Conservation (phyloP, 2,797 vertebrate genomes). For the Cossypha heuglini region DNA sequence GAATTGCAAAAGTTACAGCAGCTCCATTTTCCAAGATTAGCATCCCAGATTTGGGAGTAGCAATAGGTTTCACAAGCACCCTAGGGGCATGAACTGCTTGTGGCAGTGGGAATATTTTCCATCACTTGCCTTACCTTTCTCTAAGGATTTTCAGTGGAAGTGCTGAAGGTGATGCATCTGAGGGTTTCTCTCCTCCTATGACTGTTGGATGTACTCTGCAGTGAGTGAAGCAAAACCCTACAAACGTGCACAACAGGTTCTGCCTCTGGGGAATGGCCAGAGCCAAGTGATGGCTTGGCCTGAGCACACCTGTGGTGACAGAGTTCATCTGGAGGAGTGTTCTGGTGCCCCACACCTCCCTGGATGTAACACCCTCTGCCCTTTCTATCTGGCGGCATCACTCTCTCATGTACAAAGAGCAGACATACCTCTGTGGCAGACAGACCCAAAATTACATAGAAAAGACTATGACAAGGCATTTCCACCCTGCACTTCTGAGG, state of each 20-base stretch:
- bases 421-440: not conserved
- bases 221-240: not conserved
- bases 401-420: not conserved
- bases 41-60: not conserved
- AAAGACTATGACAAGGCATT: not conserved
- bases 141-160: not conserved
- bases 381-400: not conserved
- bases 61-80: not conserved
- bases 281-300: not conserved
- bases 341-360: not conserved
- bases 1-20: not conserved
- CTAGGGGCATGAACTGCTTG: not conserved
- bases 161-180: not conserved
- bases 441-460: not conserved
- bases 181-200: not conserved
- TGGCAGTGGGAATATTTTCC: not conserved
- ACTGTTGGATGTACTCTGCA: rapidly evolving
- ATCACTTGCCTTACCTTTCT: not conserved
- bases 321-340: not conserved
- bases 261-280: not conserved
- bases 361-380: not conserved
- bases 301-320: not conserved
- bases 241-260: not conserved
- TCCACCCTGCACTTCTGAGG: not conserved
- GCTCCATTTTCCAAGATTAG: not conserved